Base-by-base conservation (phyloP, 2,888 invertebrate genomes). In the Drosophila flavopinicola region DNA sequence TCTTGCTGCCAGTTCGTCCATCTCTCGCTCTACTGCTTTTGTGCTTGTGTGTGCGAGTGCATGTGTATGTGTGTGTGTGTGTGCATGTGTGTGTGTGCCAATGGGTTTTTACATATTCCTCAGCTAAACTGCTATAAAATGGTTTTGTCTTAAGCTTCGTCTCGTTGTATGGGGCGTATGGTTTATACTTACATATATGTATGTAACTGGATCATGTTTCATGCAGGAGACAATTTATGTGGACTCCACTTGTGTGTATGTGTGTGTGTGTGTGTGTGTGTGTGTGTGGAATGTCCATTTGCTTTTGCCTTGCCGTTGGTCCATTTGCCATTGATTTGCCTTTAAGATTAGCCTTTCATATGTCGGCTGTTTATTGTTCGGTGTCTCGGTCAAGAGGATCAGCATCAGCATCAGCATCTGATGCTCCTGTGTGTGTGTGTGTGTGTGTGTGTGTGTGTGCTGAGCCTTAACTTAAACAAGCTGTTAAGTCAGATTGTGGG, bases 271-370 rank as follows among this genome's bases (percentile, higher is more conserved):
- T 42, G 13, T 44, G 9, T n/a, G 11, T 10, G 30, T 30, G n/a
- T 30, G 37, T 56, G 30, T 30, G 23, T 48, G 11, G 33, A 49
- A 48, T 51, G 64, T 61, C 66, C 68, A 69, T 68, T 69, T 48
- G 49, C 42, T 69, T 53, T 45, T 64, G 49, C 66, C 60, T 57
- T 58, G 60, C 25, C 51, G 75, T 39, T 57, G 71, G 75, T 77
- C 84, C 84, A 77, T 85, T 79, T 75, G 68, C 64, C 67, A 72
- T 72, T 75, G 82, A 82, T 82, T 80, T 86, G 80, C 58, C 70
- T 84, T 77, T 60, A 75, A 84, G 82, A 86, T 84, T 72, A 78
- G 60, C 58, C 44, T 47, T 52, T 72, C 74, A 53, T 66, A 64
- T 80, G 72, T 57, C 60, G 80, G 39, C 66, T 76, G 72, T 66